These are phyloP conservation scores for Eufriesea mexicana DNA, from an alignment of 1,140 invertebrate species.

Conservation along the genomic window DNA sequence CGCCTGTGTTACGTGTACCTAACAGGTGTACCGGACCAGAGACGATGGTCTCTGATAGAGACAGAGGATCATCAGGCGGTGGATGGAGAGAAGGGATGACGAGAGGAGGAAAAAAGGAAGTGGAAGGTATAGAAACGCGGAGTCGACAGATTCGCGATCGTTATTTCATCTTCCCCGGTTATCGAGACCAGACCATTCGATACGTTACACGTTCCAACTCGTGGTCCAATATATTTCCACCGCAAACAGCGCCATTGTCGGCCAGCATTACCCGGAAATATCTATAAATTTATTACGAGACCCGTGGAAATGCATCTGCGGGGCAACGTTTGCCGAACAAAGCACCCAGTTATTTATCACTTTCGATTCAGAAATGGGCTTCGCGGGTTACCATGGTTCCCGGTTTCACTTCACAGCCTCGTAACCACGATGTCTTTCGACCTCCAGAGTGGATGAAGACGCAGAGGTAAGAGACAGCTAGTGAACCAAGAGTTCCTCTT, in stretches of 20 bases:
- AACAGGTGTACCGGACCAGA: neutral
- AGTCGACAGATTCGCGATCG: conserved; percentile 35
- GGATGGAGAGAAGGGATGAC: neutral
- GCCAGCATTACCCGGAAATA: conserved; percentile 23
- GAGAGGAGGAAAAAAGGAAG: neutral
- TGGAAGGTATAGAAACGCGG: neutral
- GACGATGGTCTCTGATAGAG: neutral
- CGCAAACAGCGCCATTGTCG: conserved; percentile 18
- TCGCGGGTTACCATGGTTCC: neutral
- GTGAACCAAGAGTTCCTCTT: too few relatives aligned
- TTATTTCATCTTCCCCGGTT: conserved; percentile 26
- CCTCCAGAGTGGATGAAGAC: too few relatives aligned
- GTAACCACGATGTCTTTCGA: neutral
- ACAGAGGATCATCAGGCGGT: neutral
- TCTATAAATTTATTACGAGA: conserved; percentile 42
- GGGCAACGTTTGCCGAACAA: conserved; percentile 7
- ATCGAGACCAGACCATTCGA: neutral
- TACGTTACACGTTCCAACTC: neutral
- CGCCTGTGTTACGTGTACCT: conserved; percentile 9
- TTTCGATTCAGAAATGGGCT: neutral
- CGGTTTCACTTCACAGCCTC: neutral
- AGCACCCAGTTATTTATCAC: conserved; percentile 21
- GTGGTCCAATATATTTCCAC: neutral
- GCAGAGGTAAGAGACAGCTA: too few relatives aligned
- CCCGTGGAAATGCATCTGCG: conserved; percentile 7